Percentiles rank a stretch among this genome's conserved stretches.
phyloP scores from a whole-genome alignment of 2,888 invertebrate species.

The Euplagia quadripunctaria region DNA sequence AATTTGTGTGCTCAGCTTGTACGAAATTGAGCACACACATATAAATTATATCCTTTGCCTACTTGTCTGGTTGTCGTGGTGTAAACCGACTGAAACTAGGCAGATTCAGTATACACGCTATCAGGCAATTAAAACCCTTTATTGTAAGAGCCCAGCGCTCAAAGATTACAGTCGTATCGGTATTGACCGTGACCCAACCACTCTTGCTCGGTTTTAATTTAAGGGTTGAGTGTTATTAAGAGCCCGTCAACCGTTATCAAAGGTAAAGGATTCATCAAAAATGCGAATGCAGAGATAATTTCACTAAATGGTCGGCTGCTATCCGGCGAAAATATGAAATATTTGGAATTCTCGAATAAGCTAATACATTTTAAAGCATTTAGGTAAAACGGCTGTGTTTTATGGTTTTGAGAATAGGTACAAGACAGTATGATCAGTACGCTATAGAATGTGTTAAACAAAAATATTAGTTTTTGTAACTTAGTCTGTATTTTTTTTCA shows the following conservation, averaged over 20 bases:
- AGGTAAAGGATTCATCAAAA: neutral
- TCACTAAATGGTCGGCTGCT: neutral
- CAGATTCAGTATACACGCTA: too few species aligned
- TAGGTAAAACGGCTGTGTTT: neutral
- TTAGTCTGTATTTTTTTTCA: too few species aligned
- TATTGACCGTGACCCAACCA: neutral
- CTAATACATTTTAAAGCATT: neutral
- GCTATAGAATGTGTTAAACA: too few species aligned
- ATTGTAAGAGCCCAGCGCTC: neutral
- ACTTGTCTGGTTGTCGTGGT: too few species aligned
- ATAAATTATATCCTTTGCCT: too few species aligned
- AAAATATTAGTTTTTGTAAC: too few species aligned
- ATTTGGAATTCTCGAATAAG: neutral
- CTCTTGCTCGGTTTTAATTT: neutral
- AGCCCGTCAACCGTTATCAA: slow-evolving; percentile 1
- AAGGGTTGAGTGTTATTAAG: neutral
- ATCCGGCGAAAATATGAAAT: neutral
- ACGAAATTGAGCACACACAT: too few species aligned
- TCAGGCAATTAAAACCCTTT: neutral
- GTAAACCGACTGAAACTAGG: too few species aligned
- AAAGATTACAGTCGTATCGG: neutral
- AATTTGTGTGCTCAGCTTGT: too few species aligned
- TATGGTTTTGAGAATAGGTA: neutral
- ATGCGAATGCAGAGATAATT: neutral
- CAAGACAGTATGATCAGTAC: neutral